Conservation (phyloP, 2,113 vertebrate species). For the Hypocryptadius cinnamomeus region DNA sequence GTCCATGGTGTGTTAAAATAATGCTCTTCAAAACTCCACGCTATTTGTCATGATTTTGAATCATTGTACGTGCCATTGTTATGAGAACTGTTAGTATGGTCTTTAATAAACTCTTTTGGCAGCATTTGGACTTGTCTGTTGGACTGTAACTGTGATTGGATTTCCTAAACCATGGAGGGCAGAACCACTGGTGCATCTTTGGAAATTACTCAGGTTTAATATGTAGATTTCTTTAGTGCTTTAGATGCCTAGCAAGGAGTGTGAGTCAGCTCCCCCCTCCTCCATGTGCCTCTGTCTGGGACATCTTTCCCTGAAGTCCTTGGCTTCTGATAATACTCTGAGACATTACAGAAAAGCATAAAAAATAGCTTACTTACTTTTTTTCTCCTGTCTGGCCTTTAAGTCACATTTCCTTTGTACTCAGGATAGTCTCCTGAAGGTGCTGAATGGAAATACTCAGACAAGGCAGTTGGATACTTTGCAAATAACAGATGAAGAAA, state of each 20-base stretch:
- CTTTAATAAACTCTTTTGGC: conserved; percentile 75
- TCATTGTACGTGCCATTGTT: conserved; percentile 70
- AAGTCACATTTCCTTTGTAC: background rate
- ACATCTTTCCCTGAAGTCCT: background rate
- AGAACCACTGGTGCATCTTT: background rate
- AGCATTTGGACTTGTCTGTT: conserved; percentile 31
- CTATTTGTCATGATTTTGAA: conserved; percentile 57
- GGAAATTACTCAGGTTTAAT: background rate
- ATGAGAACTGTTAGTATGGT: conserved; percentile 53
- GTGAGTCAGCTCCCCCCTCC: background rate
- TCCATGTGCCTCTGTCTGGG: background rate
- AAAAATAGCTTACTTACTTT: background rate
- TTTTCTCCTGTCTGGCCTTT: background rate
- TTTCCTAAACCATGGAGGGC: background rate
- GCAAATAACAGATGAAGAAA: background rate
- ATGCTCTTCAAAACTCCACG: conserved; percentile 6
- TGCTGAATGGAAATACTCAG: background rate
- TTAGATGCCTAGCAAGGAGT: background rate
- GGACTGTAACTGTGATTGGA: background rate
- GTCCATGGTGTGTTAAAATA: background rate
- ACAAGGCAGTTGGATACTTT: background rate
- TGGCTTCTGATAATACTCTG: background rate
- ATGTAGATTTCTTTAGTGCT: background rate
- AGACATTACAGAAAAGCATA: background rate
- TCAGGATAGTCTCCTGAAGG: background rate